A percentile compares a stretch with the other conserved stretches of the same genome.
Conservation (phyloP, 2,797 vertebrate species). For the Artibeus jamaicensis region DNA sequence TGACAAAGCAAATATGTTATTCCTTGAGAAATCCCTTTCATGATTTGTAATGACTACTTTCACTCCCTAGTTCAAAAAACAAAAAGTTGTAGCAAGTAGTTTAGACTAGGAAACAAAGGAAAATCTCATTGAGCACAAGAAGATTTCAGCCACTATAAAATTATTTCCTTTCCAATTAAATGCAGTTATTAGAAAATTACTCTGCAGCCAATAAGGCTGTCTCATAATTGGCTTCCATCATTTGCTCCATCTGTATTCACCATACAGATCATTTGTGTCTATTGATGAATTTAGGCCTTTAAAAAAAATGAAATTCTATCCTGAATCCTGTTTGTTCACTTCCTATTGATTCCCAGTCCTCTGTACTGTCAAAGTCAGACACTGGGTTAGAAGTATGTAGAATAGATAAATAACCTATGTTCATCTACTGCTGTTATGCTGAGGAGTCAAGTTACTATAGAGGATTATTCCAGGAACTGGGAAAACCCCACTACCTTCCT, state of each 20-base stretch:
- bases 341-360: neutral
- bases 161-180: conserved; percentile 26
- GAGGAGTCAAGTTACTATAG: neutral
- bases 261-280: neutral
- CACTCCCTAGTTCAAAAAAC: neutral
- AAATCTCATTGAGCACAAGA: neutral
- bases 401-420: neutral
- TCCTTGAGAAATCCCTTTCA: conserved; percentile 17
- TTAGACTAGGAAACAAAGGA: neutral
- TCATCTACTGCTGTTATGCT: neutral
- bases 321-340: neutral
- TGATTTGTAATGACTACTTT: neutral
- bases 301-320: neutral
- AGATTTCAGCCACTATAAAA: conserved; percentile 7
- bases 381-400: neutral
- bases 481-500: neutral
- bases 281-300: neutral
- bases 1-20: neutral
- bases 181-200: neutral
- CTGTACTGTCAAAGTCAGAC: neutral
- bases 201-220: neutral
- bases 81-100: neutral
- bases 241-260: neutral
- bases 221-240: neutral
- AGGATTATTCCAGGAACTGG: neutral